Evolutionary conservation across 2,888 invertebrate genomes (phyloP).

Genomic region (Rhagonycha fulva): DNA sequence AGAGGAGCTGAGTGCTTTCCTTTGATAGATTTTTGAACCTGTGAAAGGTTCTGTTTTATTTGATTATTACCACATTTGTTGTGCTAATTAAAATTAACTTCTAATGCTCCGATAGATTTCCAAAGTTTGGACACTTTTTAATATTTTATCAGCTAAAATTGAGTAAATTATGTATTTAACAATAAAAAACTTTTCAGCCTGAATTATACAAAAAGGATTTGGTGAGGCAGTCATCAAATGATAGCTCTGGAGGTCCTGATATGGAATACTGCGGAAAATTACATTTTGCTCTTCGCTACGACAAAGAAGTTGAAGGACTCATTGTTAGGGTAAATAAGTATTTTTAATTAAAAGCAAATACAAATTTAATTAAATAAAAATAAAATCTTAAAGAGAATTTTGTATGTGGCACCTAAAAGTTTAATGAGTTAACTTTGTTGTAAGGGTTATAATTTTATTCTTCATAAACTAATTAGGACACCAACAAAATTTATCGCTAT

Average conservation of each 20-base stretch:
- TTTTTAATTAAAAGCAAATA: neutral
- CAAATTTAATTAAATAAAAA: neutral
- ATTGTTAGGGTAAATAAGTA: slow-evolving; percentile 70
- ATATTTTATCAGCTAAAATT: neutral
- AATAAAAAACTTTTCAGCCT: slow-evolving; percentile 60
- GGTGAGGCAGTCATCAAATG: slow-evolving; percentile 72
- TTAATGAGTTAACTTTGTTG: neutral
- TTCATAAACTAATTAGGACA: neutral
- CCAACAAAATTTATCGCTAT: neutral
- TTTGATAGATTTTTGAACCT: no score
- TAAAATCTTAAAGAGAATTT: neutral
- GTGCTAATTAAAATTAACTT: neutral
- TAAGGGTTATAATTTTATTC: neutral
- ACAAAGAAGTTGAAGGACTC: slow-evolving; percentile 79
- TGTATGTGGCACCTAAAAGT: neutral
- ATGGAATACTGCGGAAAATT: slow-evolving; percentile 79
- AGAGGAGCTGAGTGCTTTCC: no score
- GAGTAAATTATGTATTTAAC: neutral
- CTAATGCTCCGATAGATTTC: neutral
- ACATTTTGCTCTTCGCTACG: slow-evolving; percentile 80
- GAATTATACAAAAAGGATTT: slow-evolving; percentile 78
- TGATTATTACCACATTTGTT: neutral
- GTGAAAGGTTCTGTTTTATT: no score
- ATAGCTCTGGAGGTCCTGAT: slow-evolving; percentile 66
- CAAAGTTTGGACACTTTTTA: neutral